Evolutionary conservation across 53 echinoderm and acorn worm species (phyloP), one percentile per base, ranked within the genome.

Genomic region (Hippasteria phrygiana): DNA sequence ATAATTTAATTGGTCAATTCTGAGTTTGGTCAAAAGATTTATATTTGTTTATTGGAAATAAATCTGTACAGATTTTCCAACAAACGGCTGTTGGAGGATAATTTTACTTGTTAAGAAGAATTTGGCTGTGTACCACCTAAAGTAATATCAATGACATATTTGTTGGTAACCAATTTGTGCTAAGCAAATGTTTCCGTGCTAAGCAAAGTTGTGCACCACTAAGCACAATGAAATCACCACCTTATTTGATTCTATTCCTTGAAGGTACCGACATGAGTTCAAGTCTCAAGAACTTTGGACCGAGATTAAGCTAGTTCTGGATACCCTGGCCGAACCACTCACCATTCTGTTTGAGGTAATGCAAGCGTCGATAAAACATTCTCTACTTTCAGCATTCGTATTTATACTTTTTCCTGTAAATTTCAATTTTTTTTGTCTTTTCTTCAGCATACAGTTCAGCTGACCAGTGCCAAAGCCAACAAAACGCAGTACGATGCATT

Each of bases 191-290:
- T n/a, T n/a, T n/a, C n/a, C n/a, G n/a, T n/a, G n/a, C n/a, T n/a
- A n/a, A n/a, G n/a, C n/a, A n/a, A n/a, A n/a, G n/a, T n/a, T n/a
- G n/a, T n/a, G n/a, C n/a, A n/a, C n/a, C n/a, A n/a, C n/a, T n/a
- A n/a, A n/a, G n/a, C n/a, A n/a, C n/a, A n/a, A 14, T 48, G 14
- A 48, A 48, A 17, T 59, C 59, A 59, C 9, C 9, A 4, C 18
- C 59, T 17, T 2, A 67, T 67, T 67, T 35, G 69, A 37, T 8
- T 33, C 2, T 9, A 3, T 67, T 67, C 69, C 37, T 37, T 42
- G 2, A 4, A 97, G 97, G 84, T 97, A 97, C 43, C 95, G 97
- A 36, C 92, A 97, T 73, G 97, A 97, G 73, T 97, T 97, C 90
- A 97, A 97, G 77, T 97, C 97, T 18, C 96, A 97, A 17, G 85